Conservation (phyloP, 1,140 invertebrate species). For the Lepidurus couesii region DNA sequence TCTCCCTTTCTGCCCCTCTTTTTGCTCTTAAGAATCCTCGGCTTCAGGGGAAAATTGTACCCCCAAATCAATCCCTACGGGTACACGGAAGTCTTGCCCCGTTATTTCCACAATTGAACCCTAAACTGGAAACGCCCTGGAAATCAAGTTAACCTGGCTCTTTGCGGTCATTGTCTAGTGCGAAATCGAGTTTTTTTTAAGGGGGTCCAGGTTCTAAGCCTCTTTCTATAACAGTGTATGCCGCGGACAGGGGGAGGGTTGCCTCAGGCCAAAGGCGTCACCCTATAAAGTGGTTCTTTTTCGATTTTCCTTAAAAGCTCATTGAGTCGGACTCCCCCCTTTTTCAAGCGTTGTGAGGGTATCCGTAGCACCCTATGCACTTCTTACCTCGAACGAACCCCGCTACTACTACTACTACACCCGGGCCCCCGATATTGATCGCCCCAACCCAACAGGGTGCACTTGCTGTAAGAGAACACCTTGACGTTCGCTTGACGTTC, state of each 20-base stretch:
- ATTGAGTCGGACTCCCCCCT: not conserved
- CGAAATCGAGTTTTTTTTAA: too few relatives aligned
- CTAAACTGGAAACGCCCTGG: too few relatives aligned
- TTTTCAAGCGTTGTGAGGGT: not conserved
- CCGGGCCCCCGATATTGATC: constrained; percentile 2
- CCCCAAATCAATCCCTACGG: not conserved
- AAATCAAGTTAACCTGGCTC: too few relatives aligned
- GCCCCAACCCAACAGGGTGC: not conserved
- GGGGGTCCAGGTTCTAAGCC: too few relatives aligned
- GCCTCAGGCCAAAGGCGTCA: not conserved
- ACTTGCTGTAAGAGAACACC: not conserved
- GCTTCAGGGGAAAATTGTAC: not conserved
- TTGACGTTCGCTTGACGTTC: not conserved
- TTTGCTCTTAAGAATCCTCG: not conserved
- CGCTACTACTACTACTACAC: not conserved
- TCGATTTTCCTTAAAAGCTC: not conserved
- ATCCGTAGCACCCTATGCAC: not conserved
- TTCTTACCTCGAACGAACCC: not conserved
- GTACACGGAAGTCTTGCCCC: not conserved
- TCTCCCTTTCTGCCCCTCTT: not conserved
- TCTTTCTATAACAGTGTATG: too few relatives aligned
- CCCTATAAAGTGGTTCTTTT: not conserved
- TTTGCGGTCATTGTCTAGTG: too few relatives aligned
- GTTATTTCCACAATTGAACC: too few relatives aligned
- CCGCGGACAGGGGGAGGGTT: too few relatives aligned